A percentile compares a stretch with the other conserved stretches of the same genome.
Conservation (phyloP, 2,113 vertebrate species). For the Peromyscus californicus region DNA sequence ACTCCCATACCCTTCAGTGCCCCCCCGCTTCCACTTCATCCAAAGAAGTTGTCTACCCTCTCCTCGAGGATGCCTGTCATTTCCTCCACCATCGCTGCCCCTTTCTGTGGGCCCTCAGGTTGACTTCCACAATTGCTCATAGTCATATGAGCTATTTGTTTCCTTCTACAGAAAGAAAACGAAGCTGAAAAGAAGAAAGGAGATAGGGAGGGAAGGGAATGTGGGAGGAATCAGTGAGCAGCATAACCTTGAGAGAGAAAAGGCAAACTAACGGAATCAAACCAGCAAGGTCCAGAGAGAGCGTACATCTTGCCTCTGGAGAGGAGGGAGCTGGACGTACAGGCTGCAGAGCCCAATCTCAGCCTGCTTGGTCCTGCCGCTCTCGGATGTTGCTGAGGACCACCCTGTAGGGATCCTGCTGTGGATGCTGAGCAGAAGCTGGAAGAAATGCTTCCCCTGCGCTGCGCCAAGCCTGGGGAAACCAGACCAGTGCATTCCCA, state of each 20-base stretch:
- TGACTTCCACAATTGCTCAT: neutral
- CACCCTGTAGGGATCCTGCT: fast-evolving
- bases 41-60: neutral
- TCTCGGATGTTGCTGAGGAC: fast-evolving
- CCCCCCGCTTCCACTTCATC: too few species aligned
- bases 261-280: neutral
- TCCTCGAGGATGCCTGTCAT: neutral
- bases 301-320: fast-evolving
- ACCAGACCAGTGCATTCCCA: fast-evolving
- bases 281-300: neutral
- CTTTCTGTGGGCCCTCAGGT: neutral
- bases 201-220: neutral
- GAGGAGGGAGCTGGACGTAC: fast-evolving
- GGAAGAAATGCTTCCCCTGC: too few species aligned
- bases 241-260: neutral
- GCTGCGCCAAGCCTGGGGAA: neutral
- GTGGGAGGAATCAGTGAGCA: neutral
- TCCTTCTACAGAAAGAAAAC: neutral
- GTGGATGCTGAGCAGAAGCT: neutral
- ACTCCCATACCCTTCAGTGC: fast-evolving
- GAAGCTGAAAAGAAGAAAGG: neutral
- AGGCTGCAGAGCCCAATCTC: fast-evolving
- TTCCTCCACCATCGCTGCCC: neutral
- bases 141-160: neutral
- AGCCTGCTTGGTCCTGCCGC: fast-evolving